Evolutionary conservation across 2,797 vertebrate genomes (phyloP).

Genomic region (Basileuterus tristriatus): DNA sequence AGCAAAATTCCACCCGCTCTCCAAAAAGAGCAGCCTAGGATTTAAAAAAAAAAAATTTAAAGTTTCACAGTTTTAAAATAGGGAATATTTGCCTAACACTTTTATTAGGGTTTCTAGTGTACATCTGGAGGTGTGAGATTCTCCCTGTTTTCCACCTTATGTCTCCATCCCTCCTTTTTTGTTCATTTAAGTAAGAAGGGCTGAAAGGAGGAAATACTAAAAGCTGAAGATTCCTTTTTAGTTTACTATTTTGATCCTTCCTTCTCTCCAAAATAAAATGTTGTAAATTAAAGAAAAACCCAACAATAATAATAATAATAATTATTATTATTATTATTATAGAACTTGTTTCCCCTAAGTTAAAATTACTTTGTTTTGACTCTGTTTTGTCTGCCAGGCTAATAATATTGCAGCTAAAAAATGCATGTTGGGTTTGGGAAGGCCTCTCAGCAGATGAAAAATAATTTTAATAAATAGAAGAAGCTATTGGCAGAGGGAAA

Average conservation of each 20-base stretch:
- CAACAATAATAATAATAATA: neutral
- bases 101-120: conserved; percentile 19
- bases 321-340: neutral
- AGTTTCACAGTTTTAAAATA: neutral
- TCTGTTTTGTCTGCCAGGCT: neutral
- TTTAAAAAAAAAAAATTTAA: neutral
- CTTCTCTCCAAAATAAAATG: neutral
- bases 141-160: neutral
- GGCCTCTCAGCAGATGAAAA: neutral
- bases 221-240: neutral
- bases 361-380: neutral
- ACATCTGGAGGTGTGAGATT: conserved; percentile 11
- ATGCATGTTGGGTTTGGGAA: neutral
- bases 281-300: neutral
- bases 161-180: neutral
- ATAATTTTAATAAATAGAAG: conserved; percentile 47
- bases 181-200: neutral
- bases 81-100: neutral
- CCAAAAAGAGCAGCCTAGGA: neutral
- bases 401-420: neutral
- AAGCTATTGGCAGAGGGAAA: neutral
- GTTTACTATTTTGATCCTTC: neutral
- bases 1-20: neutral
- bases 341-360: neutral
- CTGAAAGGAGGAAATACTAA: neutral